A percentile compares a stretch with the other conserved stretches of the same genome.
Conservation (phyloP, 2,797 vertebrate genomes). For the Rachycentron canadum region DNA sequence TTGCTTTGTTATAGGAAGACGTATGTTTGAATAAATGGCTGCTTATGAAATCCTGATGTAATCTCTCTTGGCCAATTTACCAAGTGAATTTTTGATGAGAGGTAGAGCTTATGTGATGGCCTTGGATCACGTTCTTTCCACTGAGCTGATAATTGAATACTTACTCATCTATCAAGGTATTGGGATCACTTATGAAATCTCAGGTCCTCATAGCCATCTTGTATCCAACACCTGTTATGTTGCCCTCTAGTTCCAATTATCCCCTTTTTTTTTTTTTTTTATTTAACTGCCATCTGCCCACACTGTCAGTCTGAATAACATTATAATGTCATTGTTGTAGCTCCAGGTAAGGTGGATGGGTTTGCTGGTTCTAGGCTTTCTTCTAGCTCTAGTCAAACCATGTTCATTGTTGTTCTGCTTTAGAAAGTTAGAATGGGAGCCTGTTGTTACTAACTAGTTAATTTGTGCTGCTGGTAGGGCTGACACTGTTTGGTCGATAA, state of each 20-base stretch:
- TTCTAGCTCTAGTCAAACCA: background rate
- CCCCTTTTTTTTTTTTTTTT: background rate
- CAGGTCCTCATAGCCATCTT: background rate
- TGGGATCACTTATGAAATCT: background rate
- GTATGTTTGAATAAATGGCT: background rate
- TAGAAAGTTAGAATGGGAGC: background rate
- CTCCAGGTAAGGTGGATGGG: background rate
- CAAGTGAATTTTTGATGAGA: background rate
- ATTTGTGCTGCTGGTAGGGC: slow-evolving; percentile 3
- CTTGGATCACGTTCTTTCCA: background rate
- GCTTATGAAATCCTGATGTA: background rate
- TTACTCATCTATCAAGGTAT: background rate
- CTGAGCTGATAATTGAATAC: background rate
- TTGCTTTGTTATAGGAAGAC: background rate
- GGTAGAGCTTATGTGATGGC: background rate
- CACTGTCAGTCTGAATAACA: background rate
- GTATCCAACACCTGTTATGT: slow-evolving; percentile 10
- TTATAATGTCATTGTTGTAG: background rate
- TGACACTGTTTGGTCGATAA: slow-evolving; percentile 1
- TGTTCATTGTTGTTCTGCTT: background rate
- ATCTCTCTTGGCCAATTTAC: background rate
- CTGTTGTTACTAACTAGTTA: background rate
- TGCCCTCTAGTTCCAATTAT: background rate
- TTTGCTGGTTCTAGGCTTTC: background rate
- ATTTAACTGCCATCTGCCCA: slow-evolving; percentile 1